Conservation (phyloP, 2,888 invertebrate genomes). For the Spicauda simplicius region DNA sequence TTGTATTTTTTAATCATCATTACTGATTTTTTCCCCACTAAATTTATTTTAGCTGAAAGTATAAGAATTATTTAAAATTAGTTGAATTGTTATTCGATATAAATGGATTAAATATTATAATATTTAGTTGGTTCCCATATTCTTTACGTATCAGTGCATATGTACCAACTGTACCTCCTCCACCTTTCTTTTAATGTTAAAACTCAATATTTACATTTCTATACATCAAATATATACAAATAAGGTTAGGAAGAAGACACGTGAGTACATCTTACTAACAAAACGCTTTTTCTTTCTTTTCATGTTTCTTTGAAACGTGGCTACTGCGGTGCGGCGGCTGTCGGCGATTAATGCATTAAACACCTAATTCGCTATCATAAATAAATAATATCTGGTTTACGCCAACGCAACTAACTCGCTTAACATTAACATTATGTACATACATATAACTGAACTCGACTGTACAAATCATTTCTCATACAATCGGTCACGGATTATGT, state of each 20-base stretch:
- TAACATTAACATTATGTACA: slow-evolving; percentile 49
- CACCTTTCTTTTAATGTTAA: too few species aligned
- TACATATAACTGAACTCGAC: slow-evolving; percentile 51
- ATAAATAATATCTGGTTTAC: slow-evolving; percentile 77
- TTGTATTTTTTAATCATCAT: too few species aligned
- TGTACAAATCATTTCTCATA: slow-evolving; percentile 49
- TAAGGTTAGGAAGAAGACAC: slow-evolving; percentile 42
- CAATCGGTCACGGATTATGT: background rate
- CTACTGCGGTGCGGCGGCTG: slow-evolving; percentile 74
- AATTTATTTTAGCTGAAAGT: too few species aligned
- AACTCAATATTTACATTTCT: too few species aligned
- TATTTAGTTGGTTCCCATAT: too few species aligned
- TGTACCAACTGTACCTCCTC: too few species aligned
- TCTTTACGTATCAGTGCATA: too few species aligned
- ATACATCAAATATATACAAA: slow-evolving; percentile 39
- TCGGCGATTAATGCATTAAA: slow-evolving; percentile 63
- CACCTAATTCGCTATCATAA: slow-evolving; percentile 66
- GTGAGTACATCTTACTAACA: slow-evolving; percentile 80
- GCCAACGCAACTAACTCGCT: slow-evolving; percentile 81
- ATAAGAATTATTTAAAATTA: too few species aligned
- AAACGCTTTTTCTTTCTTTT: slow-evolving; percentile 83
- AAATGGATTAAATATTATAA: too few species aligned
- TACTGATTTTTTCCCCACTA: too few species aligned
- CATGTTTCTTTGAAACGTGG: slow-evolving; percentile 84
- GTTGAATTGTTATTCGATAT: too few species aligned